A percentile compares a stretch with the other conserved stretches of the same genome.
Conservation (phyloP, 2,113 vertebrate species). For the Saguinus midas region DNA sequence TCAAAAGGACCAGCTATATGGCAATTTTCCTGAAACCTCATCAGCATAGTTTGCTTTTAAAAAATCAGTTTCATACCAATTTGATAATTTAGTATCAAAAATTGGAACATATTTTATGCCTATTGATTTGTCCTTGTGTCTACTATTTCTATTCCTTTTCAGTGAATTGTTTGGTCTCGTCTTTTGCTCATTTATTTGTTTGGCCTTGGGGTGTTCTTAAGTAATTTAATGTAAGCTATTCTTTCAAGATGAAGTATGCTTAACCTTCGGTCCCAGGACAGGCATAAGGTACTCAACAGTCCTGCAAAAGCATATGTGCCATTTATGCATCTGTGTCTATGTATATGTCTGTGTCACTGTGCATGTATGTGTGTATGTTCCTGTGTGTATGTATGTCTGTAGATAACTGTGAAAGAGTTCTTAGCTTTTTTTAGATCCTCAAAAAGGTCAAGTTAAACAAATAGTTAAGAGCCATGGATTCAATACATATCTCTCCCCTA, state of each 20-base stretch:
- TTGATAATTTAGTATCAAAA: not conserved
- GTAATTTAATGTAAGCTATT: not conserved
- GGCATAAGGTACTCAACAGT: not conserved
- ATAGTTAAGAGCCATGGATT: not conserved
- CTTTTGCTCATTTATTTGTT: conserved; percentile 8
- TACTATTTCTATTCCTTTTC: conserved; percentile 26
- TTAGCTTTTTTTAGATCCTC: not conserved
- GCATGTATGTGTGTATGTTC: not conserved
- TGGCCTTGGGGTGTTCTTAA: not conserved
- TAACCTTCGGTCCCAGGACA: not conserved
- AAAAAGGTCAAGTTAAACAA: not conserved
- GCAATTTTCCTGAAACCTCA: conserved; percentile 56
- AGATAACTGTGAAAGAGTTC: not conserved
- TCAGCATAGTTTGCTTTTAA: conserved; percentile 42
- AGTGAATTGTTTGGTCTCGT: not conserved
- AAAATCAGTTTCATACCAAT: conserved; percentile 35
- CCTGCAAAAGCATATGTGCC: not conserved
- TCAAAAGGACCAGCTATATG: conserved; percentile 1
- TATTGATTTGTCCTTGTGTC: conserved; percentile 15
- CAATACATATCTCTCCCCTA: not conserved
- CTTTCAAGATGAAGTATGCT: not conserved
- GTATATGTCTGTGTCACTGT: not conserved
- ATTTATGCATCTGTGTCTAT: not conserved
- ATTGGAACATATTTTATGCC: not conserved
- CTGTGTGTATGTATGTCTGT: not conserved